phyloP scores from a whole-genome alignment of 2,797 vertebrate species.

The Mormyrus hasselquistii region DNA sequence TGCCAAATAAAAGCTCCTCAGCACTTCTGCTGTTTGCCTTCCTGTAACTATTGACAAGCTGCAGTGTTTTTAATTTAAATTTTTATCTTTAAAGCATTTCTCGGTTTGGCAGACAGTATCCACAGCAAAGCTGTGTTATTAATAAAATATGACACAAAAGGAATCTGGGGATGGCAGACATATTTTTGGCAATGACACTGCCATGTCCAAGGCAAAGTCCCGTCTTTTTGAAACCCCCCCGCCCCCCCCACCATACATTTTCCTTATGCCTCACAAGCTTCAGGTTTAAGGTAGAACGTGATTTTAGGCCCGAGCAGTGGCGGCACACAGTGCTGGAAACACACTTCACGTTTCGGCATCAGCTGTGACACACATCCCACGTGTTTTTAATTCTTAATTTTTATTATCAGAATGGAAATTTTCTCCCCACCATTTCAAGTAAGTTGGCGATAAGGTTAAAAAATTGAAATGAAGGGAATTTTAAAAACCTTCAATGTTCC shows the following conservation, averaged over 20 bases:
- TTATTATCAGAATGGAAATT: not conserved
- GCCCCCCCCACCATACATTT: not conserved
- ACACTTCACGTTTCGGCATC: not conserved
- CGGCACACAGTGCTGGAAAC: not conserved
- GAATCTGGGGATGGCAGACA: conserved; percentile 44
- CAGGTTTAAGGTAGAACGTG: not conserved
- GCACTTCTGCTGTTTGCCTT: not conserved
- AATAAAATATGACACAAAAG: conserved; percentile 33
- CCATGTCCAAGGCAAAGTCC: not conserved
- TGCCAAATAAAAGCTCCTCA: not conserved
- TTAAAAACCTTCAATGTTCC: not conserved
- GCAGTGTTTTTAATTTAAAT: not conserved
- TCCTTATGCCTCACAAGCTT: not conserved
- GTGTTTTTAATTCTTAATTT: not conserved
- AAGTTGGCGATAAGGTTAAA: not conserved
- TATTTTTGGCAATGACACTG: conserved; percentile 34
- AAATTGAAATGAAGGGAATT: not conserved
- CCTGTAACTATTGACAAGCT: not conserved
- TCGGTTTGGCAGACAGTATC: conserved; percentile 28
- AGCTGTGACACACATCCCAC: not conserved
- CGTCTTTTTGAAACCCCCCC: not conserved
- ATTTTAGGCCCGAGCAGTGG: not conserved
- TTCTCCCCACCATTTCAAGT: not conserved
- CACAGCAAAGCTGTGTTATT: conserved; percentile 34
- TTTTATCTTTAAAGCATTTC: not conserved